Evolutionary conservation across 2,113 vertebrate species (phyloP).

Genomic region (Montifringilla adamsi): DNA sequence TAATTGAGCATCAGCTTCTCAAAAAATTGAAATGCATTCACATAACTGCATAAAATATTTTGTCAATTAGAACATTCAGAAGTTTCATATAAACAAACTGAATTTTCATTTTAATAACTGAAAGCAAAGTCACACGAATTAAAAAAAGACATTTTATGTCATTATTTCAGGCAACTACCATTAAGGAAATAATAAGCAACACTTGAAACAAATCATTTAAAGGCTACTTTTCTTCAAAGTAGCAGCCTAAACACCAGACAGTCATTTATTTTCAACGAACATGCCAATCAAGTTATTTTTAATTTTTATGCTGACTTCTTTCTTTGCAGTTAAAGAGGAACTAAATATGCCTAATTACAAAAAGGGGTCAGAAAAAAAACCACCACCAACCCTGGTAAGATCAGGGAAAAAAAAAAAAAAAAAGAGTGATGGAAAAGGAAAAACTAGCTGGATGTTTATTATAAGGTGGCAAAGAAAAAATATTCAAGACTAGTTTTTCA

Average conservation of each 20-base stretch:
- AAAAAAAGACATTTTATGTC: background rate
- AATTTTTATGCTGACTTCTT: background rate
- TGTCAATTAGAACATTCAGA: background rate
- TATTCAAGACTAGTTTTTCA: background rate
- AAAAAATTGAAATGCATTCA: background rate
- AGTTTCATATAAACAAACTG: background rate
- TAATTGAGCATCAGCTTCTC: background rate
- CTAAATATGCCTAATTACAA: background rate
- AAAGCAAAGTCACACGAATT: background rate
- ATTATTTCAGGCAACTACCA: conserved; percentile 7
- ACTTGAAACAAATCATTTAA: conserved; percentile 52
- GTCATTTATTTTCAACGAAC: background rate
- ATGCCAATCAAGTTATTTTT: background rate
- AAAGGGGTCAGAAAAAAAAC: background rate
- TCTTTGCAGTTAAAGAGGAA: background rate
- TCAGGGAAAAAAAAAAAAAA: background rate
- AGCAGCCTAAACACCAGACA: background rate
- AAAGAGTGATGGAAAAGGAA: background rate
- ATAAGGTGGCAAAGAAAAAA: background rate
- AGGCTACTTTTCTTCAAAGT: conserved; percentile 8
- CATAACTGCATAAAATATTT: background rate
- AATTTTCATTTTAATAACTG: background rate
- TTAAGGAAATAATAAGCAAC: conserved; percentile 11
- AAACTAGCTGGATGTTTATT: background rate
- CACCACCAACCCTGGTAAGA: background rate